Conservation (phyloP, 2,797 vertebrate genomes). For the Naso thynnoides region DNA sequence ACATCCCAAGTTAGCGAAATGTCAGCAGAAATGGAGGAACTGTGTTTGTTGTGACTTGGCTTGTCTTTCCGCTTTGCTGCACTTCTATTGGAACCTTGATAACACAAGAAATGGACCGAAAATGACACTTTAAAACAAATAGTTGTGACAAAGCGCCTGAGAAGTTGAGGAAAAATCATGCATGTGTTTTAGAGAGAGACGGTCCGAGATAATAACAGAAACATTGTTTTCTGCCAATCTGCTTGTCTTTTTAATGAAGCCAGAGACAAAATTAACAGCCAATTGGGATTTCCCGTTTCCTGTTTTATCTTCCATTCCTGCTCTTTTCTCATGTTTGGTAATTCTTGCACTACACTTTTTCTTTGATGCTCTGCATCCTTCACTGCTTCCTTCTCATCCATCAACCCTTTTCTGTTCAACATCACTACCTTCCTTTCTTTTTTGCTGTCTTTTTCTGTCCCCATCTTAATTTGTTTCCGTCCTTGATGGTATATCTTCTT, state of each 20-base stretch:
- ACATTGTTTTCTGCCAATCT: conserved; percentile 7
- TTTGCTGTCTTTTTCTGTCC: neutral
- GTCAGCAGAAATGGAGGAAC: conserved; percentile 58
- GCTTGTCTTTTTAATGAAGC: conserved; percentile 13
- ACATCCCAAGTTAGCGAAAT: conserved; percentile 40
- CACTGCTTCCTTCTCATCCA: neutral
- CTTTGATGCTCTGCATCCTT: neutral
- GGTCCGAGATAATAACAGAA: conserved; percentile 4
- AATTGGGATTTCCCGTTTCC: neutral
- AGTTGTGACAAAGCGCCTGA: conserved; percentile 39
- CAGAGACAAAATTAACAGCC: neutral
- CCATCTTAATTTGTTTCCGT: too few relatives aligned
- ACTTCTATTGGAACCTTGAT: conserved; percentile 40
- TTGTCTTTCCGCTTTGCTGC: conserved; percentile 63
- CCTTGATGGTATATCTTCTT: neutral
- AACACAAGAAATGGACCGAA: conserved; percentile 48
- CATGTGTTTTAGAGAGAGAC: neutral
- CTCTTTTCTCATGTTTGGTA: neutral
- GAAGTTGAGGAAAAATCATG: conserved; percentile 14
- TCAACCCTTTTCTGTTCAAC: neutral
- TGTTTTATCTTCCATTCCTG: neutral
- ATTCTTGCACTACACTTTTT: neutral
- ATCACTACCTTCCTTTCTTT: neutral
- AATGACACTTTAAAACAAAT: conserved; percentile 50
- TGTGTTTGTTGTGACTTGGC: conserved; percentile 70